Evolutionary conservation across 1,140 invertebrate species (phyloP), one percentile per base, ranked within the genome.

Genomic region (Daktulosphaira vitifoliae): DNA sequence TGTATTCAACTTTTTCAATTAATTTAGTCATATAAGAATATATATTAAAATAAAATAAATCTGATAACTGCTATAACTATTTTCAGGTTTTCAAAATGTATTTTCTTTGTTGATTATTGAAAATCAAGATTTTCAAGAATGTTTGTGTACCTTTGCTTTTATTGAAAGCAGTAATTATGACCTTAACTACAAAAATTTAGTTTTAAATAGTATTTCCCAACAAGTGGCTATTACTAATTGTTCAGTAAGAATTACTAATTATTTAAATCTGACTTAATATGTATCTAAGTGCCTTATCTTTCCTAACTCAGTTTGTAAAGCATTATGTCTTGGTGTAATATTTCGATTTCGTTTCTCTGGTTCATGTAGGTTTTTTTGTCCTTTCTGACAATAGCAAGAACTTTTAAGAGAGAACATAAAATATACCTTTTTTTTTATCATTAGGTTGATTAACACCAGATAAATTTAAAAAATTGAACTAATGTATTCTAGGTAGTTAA

Each of bases 191-290:
- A 96, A 95, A 75, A 77, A 79, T 16, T 80, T 82, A 68, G 91
- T 92, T 74, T 79, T 95, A 59, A 83, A 84, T 68, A 84, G 81
- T 52, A 77, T 96, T 29, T 93, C 89, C 73, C 81, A 89, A 71
- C 87, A 91, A 75, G 89, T 94, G 80, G 87, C 88, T 16, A 88
- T 88, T 71, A 87, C 87, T 66, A 84, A 88, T 68, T 90, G 87
- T 76, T 85, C 86, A 75, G 82, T 88, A 68, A 87, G 42, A 42
- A 56, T 23, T 0, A 53, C 9, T 37, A 11, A 15, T 39, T 59
- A 0, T 15, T 4, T 20, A 2, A 52, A 33, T 37, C 18, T 6
- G 3, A 2, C 0, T 42, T 18, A 16, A 26, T 18, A 59, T 33
- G 11, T 33, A 33, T 6, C 29, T 6, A 6, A 33, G 11, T 33